Conservation (phyloP, 1,140 invertebrate genomes). For the Hypothenemus hampei region DNA sequence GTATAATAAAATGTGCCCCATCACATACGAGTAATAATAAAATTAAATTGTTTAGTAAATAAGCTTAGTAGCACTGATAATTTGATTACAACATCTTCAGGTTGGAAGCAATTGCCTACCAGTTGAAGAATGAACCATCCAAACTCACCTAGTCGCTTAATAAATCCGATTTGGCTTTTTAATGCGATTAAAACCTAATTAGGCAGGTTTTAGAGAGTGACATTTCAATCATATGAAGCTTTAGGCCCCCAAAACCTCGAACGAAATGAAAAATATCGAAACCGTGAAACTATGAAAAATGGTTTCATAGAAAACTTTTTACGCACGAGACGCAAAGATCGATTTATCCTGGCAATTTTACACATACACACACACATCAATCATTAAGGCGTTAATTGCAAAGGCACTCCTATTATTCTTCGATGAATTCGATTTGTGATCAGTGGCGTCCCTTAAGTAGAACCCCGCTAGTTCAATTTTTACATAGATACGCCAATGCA, state of each 20-base stretch:
- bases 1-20: constrained; percentile 4
- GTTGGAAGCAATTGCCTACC: background rate
- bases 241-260: too few species aligned
- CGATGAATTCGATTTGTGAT: constrained; percentile 6
- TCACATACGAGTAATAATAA: constrained; percentile 10
- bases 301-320: constrained; percentile 1
- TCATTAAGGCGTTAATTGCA: constrained; percentile 19
- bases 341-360: constrained; percentile 13
- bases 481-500: background rate
- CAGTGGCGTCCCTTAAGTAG: constrained; percentile 1
- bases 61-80: constrained; percentile 8
- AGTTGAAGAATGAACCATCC: too few species aligned
- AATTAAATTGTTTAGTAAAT: constrained; percentile 12
- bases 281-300: constrained; percentile 6
- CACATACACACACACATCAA: too few species aligned
- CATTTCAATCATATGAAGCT: too few species aligned
- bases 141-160: too few species aligned
- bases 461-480: too few species aligned
- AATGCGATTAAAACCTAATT: too few species aligned
- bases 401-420: constrained; percentile 6
- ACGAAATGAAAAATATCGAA: too few species aligned
- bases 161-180: too few species aligned
- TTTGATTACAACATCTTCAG: constrained; percentile 10
- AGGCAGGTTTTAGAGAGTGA: too few species aligned
- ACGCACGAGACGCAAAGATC: background rate